A percentile compares a stretch with the other conserved stretches of the same genome.
Evolutionary conservation across 2,113 vertebrate genomes (phyloP).

Genomic region (Gopherus evgoodei): DNA sequence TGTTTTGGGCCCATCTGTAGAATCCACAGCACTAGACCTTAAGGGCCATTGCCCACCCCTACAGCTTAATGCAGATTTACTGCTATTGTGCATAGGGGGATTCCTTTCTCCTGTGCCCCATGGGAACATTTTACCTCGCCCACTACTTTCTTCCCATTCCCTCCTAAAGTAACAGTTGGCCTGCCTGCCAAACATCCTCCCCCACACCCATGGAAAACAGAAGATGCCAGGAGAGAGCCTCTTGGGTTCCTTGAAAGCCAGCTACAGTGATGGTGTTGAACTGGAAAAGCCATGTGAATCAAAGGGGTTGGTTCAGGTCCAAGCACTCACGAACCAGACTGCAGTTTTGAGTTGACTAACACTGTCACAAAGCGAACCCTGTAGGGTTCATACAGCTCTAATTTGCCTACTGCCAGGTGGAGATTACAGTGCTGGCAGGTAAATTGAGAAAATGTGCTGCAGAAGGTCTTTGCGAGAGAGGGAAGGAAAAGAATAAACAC

Average conservation of each 20-base stretch:
- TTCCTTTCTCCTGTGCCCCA: background rate
- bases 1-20: fast-evolving
- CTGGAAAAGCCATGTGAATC: background rate
- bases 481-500: conserved; percentile 43
- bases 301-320: background rate
- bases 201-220: background rate
- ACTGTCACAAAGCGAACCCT: background rate
- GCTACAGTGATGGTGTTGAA: fast-evolving
- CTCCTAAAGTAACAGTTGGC: conserved; percentile 26
- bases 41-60: fast-evolving
- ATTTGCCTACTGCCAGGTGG: conserved; percentile 45
- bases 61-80: background rate
- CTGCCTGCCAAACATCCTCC: background rate
- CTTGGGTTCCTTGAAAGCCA: background rate
- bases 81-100: background rate
- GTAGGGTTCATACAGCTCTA: background rate
- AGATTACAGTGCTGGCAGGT: conserved; percentile 30
- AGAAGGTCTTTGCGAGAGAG: conserved; percentile 27
- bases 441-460: conserved; percentile 44
- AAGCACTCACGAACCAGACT: background rate
- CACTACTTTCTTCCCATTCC: conserved; percentile 16
- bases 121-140: background rate
- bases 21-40: fast-evolving
- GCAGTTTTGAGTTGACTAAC: background rate
- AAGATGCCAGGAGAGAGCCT: background rate